Evolutionary conservation across 2,888 invertebrate species (phyloP), one percentile per base, ranked within the genome.

Genomic region (Oeneis ivallda): DNA sequence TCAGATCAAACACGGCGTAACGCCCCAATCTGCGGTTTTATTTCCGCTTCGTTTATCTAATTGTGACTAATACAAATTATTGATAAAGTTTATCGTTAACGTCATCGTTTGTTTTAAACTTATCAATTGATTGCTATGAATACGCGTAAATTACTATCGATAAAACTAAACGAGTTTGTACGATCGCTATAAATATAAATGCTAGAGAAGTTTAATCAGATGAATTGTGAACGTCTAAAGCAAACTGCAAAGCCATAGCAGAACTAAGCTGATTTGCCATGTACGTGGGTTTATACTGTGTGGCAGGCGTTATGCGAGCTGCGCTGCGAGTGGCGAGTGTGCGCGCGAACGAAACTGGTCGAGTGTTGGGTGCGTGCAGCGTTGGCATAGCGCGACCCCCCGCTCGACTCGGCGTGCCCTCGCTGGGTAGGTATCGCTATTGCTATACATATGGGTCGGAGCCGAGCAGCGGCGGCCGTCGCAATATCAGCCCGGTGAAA

Each of bases 401-500:
- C 84, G 86, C 84, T 84, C 81, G 82, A 71, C 69, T 71, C 69
- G 82, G 85, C 85, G 83, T 86, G 86, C 87, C 87, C 86, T 87
- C 86, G 85, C 82, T 81, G 17, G 26, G 37, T 37, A 17, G 60
- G 19, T 56, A 56, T 50, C 45, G 76, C 75, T 77, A 80, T 83
- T 85, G 85, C 82, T 89, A 87, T 89, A 89, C 87, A 84, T 89
- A 87, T 87, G 86, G 85, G 86, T 85, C 84, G 86, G 83, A 83
- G 83, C 81, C 81, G 84, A 78, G 74, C 83, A 78, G 73, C 84
- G 82, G 85, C 83, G 86, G 86, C 88, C 88, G 87, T 87, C 89
- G 89, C 89, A 89, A 88, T 90, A 90, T 90, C 89, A 87, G 87
- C 89, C 87, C 91, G 89, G 91, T 91, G 90, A 91, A 90, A 92